Conservation (phyloP, 2,113 vertebrate species). For the Mystacornis crossleyi region DNA sequence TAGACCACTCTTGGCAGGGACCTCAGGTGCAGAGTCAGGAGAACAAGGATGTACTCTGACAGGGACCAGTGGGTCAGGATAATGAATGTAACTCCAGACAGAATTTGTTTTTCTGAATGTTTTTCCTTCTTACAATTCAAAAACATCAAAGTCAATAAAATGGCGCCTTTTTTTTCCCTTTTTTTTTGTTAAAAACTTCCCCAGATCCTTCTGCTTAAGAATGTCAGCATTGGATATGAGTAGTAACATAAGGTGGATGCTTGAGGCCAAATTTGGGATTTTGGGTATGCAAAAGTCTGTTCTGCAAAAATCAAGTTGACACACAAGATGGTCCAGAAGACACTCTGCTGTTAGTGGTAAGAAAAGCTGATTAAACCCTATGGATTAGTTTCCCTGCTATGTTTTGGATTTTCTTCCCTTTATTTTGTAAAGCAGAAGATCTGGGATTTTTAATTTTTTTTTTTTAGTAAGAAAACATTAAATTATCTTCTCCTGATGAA, state of each 20-base stretch:
- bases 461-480: neutral
- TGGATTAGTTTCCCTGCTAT: neutral
- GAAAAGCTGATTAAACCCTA: neutral
- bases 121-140: neutral
- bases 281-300: neutral
- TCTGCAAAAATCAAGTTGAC: neutral
- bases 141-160: neutral
- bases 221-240: neutral
- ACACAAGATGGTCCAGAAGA: neutral
- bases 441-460: neutral
- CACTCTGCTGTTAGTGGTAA: neutral
- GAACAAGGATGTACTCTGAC: neutral
- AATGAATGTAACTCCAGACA: neutral
- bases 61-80: neutral
- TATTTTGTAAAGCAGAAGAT: neutral
- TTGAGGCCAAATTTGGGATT: neutral
- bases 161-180: no score
- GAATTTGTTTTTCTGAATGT: neutral
- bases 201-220: neutral
- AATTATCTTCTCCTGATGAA: neutral
- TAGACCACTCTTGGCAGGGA: neutral
- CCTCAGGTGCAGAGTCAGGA: rapidly evolving
- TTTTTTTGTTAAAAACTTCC: neutral
- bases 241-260: neutral
- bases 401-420: neutral